These are phyloP conservation scores for Furcula furcula DNA, from an alignment of 2,888 invertebrate genomes.

Conservation along the genomic window DNA sequence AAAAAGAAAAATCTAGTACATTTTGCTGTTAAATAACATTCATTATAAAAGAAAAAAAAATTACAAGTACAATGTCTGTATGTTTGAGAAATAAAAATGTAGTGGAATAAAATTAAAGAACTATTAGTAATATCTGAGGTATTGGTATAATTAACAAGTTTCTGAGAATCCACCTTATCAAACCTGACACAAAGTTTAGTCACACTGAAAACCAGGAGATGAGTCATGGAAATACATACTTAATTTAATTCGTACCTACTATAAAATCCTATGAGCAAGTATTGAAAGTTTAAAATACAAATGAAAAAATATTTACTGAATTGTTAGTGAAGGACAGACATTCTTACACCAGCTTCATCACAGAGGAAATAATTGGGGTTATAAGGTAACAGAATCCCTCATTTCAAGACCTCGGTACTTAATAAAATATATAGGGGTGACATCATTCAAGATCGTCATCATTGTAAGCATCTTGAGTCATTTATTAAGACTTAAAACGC, in stretches of 20 bases:
- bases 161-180: constrained; percentile 36
- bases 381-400: not conserved
- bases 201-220: constrained; percentile 37
- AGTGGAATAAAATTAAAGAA: constrained; percentile 1
- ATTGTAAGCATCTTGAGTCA: constrained; percentile 22
- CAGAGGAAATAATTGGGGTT: too few species aligned
- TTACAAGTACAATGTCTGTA: too few species aligned
- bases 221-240: constrained; percentile 30
- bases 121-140: constrained; percentile 31
- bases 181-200: constrained; percentile 37
- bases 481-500: constrained; percentile 10
- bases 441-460: constrained; percentile 15
- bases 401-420: constrained; percentile 7
- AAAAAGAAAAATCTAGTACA: too few species aligned
- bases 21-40: too few species aligned
- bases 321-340: too few species aligned
- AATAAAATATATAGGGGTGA: constrained; percentile 10
- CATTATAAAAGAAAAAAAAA: too few species aligned
- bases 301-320: too few species aligned
- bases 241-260: too few species aligned
- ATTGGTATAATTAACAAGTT: constrained; percentile 33
- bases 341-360: too few species aligned
- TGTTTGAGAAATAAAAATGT: too few species aligned
- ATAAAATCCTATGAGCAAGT: too few species aligned
- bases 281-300: too few species aligned